Evolutionary conservation across 2,888 invertebrate species (phyloP).

Genomic region (Watsonalla binaria): DNA sequence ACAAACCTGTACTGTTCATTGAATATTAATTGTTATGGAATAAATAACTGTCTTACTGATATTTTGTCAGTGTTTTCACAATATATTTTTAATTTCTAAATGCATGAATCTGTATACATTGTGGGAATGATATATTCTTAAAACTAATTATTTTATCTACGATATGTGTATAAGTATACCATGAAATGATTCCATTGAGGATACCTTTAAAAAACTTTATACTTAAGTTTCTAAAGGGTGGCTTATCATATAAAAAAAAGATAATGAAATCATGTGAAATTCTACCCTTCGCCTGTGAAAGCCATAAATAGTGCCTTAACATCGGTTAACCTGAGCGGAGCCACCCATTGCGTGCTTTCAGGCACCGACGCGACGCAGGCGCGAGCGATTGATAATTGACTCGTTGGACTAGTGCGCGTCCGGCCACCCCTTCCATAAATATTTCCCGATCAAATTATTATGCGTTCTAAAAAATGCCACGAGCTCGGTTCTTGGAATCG

Average conservation of each 20-base stretch:
- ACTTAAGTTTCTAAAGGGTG: neutral
- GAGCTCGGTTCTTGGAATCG: constrained; percentile 68
- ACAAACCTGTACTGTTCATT: neutral
- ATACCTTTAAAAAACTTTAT: neutral
- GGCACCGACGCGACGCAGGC: constrained; percentile 42
- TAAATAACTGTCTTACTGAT: too few species aligned
- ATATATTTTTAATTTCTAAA: too few species aligned
- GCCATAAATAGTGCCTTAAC: constrained; percentile 61
- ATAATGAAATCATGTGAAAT: constrained; percentile 55
- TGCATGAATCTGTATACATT: too few species aligned
- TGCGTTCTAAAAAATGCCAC: constrained; percentile 73
- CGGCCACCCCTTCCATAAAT: constrained; percentile 76
- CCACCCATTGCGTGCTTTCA: constrained; percentile 70
- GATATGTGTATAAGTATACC: neutral
- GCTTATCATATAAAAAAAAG: constrained; percentile 30
- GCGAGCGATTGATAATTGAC: constrained; percentile 68
- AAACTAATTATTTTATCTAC: too few species aligned
- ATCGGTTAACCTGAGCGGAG: constrained; percentile 45
- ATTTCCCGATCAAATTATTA: constrained; percentile 79
- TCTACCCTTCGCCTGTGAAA: constrained; percentile 50
- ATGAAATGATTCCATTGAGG: neutral
- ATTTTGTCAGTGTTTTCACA: too few species aligned
- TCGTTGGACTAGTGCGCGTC: constrained; percentile 62
- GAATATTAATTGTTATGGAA: neutral
- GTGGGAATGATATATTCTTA: too few species aligned